A percentile compares a stretch with the other conserved stretches of the same genome.
phyloP scores from a whole-genome alignment of 2,797 vertebrate species.

The Garrulus glandarius region DNA sequence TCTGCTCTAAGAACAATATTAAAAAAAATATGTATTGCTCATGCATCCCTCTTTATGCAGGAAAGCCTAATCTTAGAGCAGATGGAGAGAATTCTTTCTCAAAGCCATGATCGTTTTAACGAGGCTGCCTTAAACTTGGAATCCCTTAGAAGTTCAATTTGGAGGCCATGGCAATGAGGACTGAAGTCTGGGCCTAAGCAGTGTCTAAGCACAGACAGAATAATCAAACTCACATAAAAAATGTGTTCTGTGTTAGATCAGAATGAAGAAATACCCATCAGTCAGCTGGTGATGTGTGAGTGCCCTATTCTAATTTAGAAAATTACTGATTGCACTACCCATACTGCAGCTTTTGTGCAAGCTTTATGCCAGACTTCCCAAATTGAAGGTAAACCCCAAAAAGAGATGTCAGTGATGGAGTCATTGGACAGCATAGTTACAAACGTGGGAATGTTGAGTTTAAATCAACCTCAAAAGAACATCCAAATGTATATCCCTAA shows the following conservation, averaged over 20 bases:
- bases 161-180: background rate
- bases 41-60: background rate
- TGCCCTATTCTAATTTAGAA: background rate
- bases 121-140: background rate
- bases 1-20: conserved; percentile 23
- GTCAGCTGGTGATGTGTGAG: background rate
- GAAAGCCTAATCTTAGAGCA: background rate
- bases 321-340: background rate
- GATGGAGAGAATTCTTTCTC: background rate
- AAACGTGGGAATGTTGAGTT: background rate
- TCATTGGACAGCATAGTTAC: fast-evolving
- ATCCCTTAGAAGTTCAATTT: background rate
- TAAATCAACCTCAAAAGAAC: background rate
- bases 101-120: background rate
- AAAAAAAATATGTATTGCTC: background rate
- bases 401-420: background rate
- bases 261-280: background rate
- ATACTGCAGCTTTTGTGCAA: background rate
- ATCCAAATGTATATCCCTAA: background rate
- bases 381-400: background rate
- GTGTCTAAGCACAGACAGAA: background rate
- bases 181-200: background rate
- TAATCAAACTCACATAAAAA: background rate
- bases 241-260: background rate
- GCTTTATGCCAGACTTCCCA: background rate